phyloP scores from a whole-genome alignment of 2,113 vertebrate species.

The Tinamus guttatus region DNA sequence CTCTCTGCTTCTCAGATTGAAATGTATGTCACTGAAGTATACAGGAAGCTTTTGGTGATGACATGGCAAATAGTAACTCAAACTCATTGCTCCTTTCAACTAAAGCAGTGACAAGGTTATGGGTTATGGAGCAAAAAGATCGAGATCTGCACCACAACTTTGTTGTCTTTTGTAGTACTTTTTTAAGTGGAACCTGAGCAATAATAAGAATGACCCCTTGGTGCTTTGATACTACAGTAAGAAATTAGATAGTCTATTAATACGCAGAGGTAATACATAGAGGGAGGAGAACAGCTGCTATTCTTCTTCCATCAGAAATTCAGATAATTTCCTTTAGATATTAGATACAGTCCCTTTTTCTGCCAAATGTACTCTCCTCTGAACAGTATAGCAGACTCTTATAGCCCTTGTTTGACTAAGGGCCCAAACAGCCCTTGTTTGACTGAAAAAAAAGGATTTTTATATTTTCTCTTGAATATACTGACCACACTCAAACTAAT shows the following conservation, averaged over 20 bases:
- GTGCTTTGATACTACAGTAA: neutral
- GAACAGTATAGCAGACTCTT: neutral
- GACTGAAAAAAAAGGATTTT: neutral
- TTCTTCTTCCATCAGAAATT: neutral
- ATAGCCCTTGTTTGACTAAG: neutral
- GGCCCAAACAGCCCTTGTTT: too few relatives aligned
- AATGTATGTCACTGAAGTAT: neutral
- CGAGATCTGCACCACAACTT: neutral
- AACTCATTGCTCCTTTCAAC: neutral
- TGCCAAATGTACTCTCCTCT: accelerated
- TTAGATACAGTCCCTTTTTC: neutral
- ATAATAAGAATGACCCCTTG: neutral
- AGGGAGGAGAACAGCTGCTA: neutral
- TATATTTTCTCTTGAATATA: neutral
- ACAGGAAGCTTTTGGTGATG: neutral
- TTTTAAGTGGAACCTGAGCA: neutral
- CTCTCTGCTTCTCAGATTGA: neutral
- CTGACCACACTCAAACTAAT: neutral
- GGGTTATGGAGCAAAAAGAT: neutral
- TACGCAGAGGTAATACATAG: neutral
- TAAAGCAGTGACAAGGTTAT: neutral
- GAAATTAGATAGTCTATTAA: neutral
- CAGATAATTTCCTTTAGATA: accelerated
- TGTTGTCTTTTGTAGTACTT: neutral
- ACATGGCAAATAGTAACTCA: neutral